Evolutionary conservation across 2,888 invertebrate genomes (phyloP), one percentile per base, ranked within the genome.

Genomic region (Idaea dimidiata): DNA sequence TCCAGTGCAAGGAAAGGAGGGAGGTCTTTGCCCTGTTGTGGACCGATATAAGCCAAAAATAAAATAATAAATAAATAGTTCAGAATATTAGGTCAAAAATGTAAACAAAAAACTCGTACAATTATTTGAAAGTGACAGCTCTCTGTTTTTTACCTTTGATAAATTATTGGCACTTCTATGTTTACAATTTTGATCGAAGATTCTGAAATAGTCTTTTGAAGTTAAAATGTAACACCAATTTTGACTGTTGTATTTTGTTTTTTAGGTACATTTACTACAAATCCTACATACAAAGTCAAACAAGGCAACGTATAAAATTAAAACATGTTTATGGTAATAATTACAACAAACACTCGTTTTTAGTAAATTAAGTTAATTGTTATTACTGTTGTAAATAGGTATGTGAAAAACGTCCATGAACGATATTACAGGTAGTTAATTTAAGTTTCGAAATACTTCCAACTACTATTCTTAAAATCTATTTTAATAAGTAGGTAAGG

Each of bases 331-430:
- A 58, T 57, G 61, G 59, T 61, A 64, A 61, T 61, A 58, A 59
- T 64, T 53, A 57, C 17, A 54, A 43, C 10, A 61, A 62, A 63
- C 59, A 65, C 63, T 64, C 53, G 17, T 57, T 62, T 55, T 59
- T 17, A 59, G 62, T 60, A 66, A 63, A 62, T 63, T 60, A 59
- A 67, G 55, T 33, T 59, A 64, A 69, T 63, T 65, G 62, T 67
- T 66, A 69, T 66, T 69, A 59, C 57, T 16, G 54, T 55, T 57
- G 63, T 63, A 43, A 64, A 63, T 54, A 61, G 43, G 43, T 43
- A 43, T 43, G 43, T 43, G 43, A 55, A 17, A 17, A 54, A 43
- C 16, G 58, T n/a, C 33, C 54, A 58, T 62, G 58, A n/a, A 55
- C 33, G 31, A 62, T 43, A 43, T 43, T 43, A 43, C 43, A 43